phyloP scores from a whole-genome alignment of 2,888 invertebrate genomes.

The Calameuta pallipes region DNA sequence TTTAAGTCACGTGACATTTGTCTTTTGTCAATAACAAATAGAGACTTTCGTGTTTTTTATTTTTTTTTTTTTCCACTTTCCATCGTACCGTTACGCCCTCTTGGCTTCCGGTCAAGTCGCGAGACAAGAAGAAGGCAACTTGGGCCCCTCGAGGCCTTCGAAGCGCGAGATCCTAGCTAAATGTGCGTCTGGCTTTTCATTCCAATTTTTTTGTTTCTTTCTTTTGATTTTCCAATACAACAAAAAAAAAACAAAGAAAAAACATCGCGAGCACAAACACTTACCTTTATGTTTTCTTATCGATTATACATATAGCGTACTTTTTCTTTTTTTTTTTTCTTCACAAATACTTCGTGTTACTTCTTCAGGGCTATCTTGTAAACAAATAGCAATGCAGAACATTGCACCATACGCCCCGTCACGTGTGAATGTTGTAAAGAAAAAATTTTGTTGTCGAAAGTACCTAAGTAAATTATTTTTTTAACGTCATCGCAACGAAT shows the following conservation, averaged over 20 bases:
- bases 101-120: not conserved
- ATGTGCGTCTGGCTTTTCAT: not conserved
- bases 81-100: not conserved
- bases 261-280: not conserved
- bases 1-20: not conserved
- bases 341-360: not conserved
- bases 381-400: not conserved
- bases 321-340: conserved; percentile 11
- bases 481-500: not conserved
- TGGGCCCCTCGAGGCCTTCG: not conserved
- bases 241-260: conserved; percentile 21
- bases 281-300: not conserved
- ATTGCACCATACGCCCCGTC: not conserved
- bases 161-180: not conserved
- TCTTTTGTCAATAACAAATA: not conserved
- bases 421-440: not conserved
- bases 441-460: not conserved
- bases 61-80: not conserved
- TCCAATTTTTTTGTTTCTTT: not conserved
- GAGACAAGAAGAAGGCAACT: not conserved
- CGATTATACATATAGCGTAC: conserved; percentile 14
- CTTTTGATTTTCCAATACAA: not conserved
- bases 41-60: not conserved
- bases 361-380: conserved; percentile 2
- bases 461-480: not conserved